Evolutionary conservation across 2,113 vertebrate genomes (phyloP).

Genomic region (Nycticorax nycticorax): DNA sequence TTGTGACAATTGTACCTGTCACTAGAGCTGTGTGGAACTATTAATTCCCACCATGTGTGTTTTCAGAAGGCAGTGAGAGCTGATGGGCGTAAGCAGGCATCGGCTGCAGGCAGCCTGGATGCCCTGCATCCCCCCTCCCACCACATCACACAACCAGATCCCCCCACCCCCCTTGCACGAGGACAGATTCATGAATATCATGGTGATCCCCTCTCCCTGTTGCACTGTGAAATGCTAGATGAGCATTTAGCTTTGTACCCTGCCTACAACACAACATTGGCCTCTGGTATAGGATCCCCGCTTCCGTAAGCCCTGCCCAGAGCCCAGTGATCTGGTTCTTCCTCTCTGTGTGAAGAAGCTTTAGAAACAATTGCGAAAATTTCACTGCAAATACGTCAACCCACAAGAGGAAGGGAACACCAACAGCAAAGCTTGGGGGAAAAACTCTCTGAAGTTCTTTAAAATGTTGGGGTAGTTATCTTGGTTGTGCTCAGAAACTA

Average conservation of each 20-base stretch:
- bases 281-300: not conserved
- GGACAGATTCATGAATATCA: not conserved
- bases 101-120: not conserved
- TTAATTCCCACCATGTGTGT: conserved; percentile 10
- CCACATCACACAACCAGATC: not conserved
- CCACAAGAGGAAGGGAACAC: not conserved
- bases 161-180: not conserved
- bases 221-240: not conserved
- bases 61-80: not conserved
- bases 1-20: conserved; percentile 65
- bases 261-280: not conserved
- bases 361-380: not conserved
- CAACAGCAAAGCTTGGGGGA: not conserved
- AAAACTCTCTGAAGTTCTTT: not conserved
- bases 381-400: not conserved
- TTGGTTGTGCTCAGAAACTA: not conserved
- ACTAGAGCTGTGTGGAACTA: conserved; percentile 25
- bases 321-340: not conserved
- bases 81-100: not conserved
- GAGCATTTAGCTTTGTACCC: not conserved
- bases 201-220: not conserved
- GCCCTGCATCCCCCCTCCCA: not conserved
- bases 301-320: not conserved
- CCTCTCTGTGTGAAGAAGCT: not conserved
- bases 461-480: not conserved